Evolutionary conservation across 2,888 invertebrate species (phyloP), one percentile per base, ranked within the genome.

Genomic region (Spilarctia lutea): DNA sequence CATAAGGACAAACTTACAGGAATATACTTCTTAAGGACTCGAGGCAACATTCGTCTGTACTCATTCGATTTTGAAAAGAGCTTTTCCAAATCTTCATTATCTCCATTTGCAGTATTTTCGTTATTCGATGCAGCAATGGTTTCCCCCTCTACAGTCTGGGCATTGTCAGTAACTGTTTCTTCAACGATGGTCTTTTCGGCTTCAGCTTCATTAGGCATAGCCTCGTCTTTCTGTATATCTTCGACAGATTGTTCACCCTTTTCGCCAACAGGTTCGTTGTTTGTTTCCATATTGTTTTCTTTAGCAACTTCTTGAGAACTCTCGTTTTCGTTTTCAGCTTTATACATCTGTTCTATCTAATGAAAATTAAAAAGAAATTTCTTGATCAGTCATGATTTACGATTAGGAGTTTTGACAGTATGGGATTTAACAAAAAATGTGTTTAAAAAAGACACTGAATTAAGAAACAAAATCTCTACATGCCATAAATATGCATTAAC

Each of bases 11-110:
- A 72, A 89, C 91, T 88, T 81, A 93, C 93, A n/a, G 88, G 82
- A 71, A 87, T 84, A 74, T 82, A 88, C 72, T 81, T 90, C 16
- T 86, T 89, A 56, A 94, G 71, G 13, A 91, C 27, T n/a, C 76
- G 68, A 0, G 91, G 86, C 60, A 93, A 45, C 39, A 77, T 30
- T 1, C 79, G 77, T 68, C 83, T 86, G 1, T 81, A 75, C 0
- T 79, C 75, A 39, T 66, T 52, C 2, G 65, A 73, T 10, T 71
- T 7, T 0, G 71, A 30, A 27, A 70, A 35, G 11, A 24, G 42
- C 4, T 66, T 67, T 18, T 45, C 73, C 3, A 8, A 13, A 16
- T 30, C 33, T 20, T 3, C 60, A 18, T 18, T 63, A 35, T 69
- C 35, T 45, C 3, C 35, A 16, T 30, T 63, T 33, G 16, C 18